phyloP scores from a whole-genome alignment of 2,113 vertebrate species.

The Colossoma macropomum region DNA sequence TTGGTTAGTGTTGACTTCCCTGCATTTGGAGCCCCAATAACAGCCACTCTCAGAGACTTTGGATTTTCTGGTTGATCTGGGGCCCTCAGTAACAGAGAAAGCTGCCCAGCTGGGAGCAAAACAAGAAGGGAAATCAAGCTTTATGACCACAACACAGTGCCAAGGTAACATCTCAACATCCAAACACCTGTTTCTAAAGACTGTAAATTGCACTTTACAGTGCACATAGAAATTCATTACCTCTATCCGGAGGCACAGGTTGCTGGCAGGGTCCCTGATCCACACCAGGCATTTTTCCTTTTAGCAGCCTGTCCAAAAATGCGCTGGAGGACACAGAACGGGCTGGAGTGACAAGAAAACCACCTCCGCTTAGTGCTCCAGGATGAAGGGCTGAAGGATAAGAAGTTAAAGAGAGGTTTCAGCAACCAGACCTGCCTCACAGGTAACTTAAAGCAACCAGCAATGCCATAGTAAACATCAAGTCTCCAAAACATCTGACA shows the following conservation, averaged over 20 bases:
- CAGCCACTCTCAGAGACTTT: constrained; percentile 84
- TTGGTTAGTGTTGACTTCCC: constrained; percentile 95
- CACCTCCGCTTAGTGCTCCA: constrained; percentile 28
- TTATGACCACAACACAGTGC: not conserved
- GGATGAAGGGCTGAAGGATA: constrained; percentile 43
- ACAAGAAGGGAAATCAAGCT: not conserved
- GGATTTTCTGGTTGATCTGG: constrained; percentile 87
- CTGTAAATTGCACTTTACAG: not conserved
- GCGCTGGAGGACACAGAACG: constrained; percentile 71
- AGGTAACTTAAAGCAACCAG: too few relatives aligned
- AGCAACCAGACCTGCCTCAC: not conserved
- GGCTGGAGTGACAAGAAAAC: constrained; percentile 64
- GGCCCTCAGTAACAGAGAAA: constrained; percentile 69
- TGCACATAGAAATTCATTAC: constrained; percentile 60
- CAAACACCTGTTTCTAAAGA: constrained; percentile 27
- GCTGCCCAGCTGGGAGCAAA: constrained; percentile 78
- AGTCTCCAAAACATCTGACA: too few relatives aligned
- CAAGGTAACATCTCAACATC: not conserved
- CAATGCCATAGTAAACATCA: too few relatives aligned
- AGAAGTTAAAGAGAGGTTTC: constrained; percentile 60
- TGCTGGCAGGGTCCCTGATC: constrained; percentile 56
- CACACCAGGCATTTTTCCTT: constrained; percentile 61
- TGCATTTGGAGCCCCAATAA: constrained; percentile 91
- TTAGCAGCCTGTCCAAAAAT: constrained; percentile 70
- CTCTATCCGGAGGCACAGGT: constrained; percentile 65